Evolutionary conservation across 2,888 invertebrate species (phyloP), one percentile per base, ranked within the genome.

Genomic region (Tetanocera ferruginea): DNA sequence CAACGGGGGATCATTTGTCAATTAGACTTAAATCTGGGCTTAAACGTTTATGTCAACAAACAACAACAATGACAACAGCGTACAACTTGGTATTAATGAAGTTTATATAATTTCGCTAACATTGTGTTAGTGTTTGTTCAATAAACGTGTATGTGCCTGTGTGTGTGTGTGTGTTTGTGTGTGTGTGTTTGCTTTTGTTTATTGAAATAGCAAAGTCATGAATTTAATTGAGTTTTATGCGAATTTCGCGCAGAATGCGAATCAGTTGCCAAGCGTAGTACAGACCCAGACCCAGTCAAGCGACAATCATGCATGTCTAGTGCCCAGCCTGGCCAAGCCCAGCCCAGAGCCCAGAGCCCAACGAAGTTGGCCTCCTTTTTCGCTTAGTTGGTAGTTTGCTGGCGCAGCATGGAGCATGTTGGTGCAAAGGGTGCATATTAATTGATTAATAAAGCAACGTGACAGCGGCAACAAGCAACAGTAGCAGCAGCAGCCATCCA

Each of bases 211-310:
- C 86, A 81, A 82, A 76, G 82, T 85, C 87, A 86, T 82, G 84
- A 82, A 76, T 82, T 83, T 86, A 85, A 85, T 85, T 85, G 85
- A 86, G 84, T 86, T 85, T 82, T 81, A 83, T 84, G 83, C 82
- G 75, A 73, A 75, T 37, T 64, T 37, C 52, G 76, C 62, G 31
- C 62, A 23, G 51, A 70, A 76, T 60, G 51, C 70, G 74, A 55
- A 69, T 31, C 37, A 66, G 19, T 72, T 51, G 70, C 60, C 8
- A n/a, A 49, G 28, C 62, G 62, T 49, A 43, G 66, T 5, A 43
- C 11, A 66, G 28, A n/a, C 3, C 19, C 28, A 62, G 25, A 19
- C 43, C 43, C 43, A 43, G 43, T 43, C 43, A 43, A 43, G 43
- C 43, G 43, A 43, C 43, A 43, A 43, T 43, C 43, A 43, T 43